These are phyloP conservation scores for Periplaneta americana DNA, from an alignment of 1,140 invertebrate genomes.

Conservation along the genomic window DNA sequence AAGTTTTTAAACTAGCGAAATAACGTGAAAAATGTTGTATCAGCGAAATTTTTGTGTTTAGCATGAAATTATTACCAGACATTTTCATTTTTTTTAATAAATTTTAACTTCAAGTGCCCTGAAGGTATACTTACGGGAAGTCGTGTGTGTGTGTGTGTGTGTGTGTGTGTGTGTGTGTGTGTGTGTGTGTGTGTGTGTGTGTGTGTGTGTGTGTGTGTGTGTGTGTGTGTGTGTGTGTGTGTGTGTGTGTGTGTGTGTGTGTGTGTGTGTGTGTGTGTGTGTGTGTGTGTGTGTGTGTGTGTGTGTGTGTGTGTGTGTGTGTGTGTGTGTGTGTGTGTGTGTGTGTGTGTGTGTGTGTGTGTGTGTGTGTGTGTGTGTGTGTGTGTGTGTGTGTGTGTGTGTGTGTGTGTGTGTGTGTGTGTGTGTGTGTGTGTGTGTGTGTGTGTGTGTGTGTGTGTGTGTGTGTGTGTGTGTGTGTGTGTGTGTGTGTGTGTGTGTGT, in stretches of 20 bases:
- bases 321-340: conserved; percentile 26
- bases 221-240: conserved; percentile 18
- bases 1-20: no score
- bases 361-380: conserved; percentile 28
- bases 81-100: no score
- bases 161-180: conserved; percentile 22
- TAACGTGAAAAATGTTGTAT: no score
- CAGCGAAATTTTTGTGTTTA: no score
- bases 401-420: conserved; percentile 27
- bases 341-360: conserved; percentile 27
- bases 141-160: conserved; percentile 21
- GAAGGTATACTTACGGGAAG: no score
- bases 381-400: conserved; percentile 28
- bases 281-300: conserved; percentile 18
- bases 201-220: conserved; percentile 17
- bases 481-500: conserved; percentile 31
- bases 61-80: no score
- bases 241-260: conserved; percentile 18
- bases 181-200: conserved; percentile 20
- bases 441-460: conserved; percentile 28
- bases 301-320: conserved; percentile 15
- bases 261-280: conserved; percentile 17
- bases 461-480: conserved; percentile 31
- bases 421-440: conserved; percentile 29
- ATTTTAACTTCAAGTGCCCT: no score